Evolutionary conservation across 1,140 invertebrate species (phyloP).

Genomic region (Caenorhabditis tropicalis): DNA sequence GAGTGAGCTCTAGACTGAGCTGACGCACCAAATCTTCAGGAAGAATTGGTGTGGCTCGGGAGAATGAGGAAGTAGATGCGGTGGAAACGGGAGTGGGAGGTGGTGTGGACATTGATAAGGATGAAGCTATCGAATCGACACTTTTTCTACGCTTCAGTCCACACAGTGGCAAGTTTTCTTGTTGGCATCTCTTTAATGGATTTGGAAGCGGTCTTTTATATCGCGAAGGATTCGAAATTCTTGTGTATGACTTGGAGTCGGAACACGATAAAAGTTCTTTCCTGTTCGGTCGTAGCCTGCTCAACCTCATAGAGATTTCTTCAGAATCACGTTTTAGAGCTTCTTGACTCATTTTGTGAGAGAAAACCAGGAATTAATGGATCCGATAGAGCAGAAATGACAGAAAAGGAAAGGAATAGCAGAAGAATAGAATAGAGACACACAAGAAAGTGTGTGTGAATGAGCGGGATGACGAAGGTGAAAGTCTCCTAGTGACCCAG

Average conservation of each 20-base stretch:
- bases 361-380: not conserved
- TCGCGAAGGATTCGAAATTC: not conserved
- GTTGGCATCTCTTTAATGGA: not conserved
- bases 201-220: not conserved
- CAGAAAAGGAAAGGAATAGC: not conserved
- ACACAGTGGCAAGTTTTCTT: not conserved
- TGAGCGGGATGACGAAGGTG: slow-evolving; percentile 14
- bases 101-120: not conserved
- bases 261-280: not conserved
- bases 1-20: not conserved
- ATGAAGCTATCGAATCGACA: not conserved
- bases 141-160: not conserved
- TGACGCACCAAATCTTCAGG: not conserved
- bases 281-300: not conserved
- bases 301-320: not conserved
- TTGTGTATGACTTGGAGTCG: not conserved
- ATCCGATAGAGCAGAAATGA: not conserved
- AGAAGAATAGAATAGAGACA: not conserved
- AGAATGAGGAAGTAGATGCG: not conserved
- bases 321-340: not conserved
- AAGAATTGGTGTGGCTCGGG: not conserved
- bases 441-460: not conserved
- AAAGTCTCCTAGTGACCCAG: slow-evolving; percentile 39
- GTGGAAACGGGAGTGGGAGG: not conserved
- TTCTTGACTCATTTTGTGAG: not conserved